Percentiles rank a stretch among this genome's conserved stretches.
These are phyloP conservation scores for Dascillus cervinus DNA, from an alignment of 2,888 invertebrate species.

Conservation along the genomic window DNA sequence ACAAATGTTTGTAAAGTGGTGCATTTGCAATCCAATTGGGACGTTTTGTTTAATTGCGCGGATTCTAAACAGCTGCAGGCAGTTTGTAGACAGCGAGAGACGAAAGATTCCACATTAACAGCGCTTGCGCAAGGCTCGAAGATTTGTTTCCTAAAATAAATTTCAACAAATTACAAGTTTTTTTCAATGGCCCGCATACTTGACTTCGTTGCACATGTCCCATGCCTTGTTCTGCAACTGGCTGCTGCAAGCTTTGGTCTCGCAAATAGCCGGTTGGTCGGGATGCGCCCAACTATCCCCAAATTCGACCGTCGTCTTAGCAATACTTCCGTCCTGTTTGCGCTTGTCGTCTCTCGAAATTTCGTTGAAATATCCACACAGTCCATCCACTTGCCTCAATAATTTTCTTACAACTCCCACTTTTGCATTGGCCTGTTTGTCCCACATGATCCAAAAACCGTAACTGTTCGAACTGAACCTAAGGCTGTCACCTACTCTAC, in stretches of 20 bases:
- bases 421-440: constrained; percentile 52
- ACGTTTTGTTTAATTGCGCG: constrained; percentile 34
- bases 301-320: constrained; percentile 60
- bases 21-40: constrained; percentile 57
- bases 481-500: constrained; percentile 60
- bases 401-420: constrained; percentile 61
- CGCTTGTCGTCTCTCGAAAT: constrained; percentile 59
- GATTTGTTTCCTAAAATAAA: constrained; percentile 45
- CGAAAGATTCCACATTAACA: constrained; percentile 60
- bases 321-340: constrained; percentile 57
- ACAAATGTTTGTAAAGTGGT: constrained; percentile 61
- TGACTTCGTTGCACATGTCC: constrained; percentile 60
- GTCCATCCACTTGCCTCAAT: constrained; percentile 60
- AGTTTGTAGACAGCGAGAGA: constrained; percentile 66
- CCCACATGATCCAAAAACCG: constrained; percentile 68
- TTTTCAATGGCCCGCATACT: constrained; percentile 42
- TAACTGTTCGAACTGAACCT: constrained; percentile 61
- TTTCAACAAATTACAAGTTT: background rate
- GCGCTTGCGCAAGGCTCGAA: constrained; percentile 57
- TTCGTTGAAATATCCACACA: constrained; percentile 73
- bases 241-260: constrained; percentile 53
- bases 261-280: constrained; percentile 46
- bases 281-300: constrained; percentile 68
- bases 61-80: constrained; percentile 64
- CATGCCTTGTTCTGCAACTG: constrained; percentile 56